Conservation (phyloP, 2,797 vertebrate genomes). For the Acestrorhynchus altus region DNA sequence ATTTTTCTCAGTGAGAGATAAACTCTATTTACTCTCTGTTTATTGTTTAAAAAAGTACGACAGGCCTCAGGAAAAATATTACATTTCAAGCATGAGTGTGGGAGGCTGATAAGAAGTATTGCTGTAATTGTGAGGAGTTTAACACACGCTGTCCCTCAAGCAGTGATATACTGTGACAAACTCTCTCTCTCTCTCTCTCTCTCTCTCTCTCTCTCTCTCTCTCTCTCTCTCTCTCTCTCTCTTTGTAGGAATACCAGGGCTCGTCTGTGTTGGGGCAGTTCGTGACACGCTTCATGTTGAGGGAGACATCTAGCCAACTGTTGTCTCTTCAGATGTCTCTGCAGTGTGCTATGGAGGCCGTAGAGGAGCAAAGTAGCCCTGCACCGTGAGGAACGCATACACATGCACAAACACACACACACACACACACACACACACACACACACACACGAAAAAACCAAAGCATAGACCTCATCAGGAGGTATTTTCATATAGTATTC, state of each 20-base stretch:
- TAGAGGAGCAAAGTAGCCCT: constrained; percentile 88
- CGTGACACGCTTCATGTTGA: constrained; percentile 91
- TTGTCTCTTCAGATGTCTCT: constrained; percentile 91
- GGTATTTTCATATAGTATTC: too few relatives aligned
- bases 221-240: background rate
- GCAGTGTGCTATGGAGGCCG: constrained; percentile 92
- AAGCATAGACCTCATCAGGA: too few relatives aligned
- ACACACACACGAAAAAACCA: constrained; percentile 29
- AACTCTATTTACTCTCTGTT: too few relatives aligned
- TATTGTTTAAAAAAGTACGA: too few relatives aligned
- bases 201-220: constrained; percentile 15
- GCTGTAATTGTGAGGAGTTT: too few relatives aligned
- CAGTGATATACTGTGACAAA: too few relatives aligned
- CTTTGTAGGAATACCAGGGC: constrained; percentile 86
- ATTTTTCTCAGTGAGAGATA: too few relatives aligned
- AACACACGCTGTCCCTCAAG: too few relatives aligned
- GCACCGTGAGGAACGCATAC: constrained; percentile 76
- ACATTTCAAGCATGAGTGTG: too few relatives aligned
- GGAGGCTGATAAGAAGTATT: too few relatives aligned
- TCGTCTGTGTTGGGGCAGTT: constrained; percentile 92
- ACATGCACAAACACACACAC: constrained; percentile 12
- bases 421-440: constrained; percentile 27
- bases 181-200: constrained; percentile 15
- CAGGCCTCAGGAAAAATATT: too few relatives aligned
- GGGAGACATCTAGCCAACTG: constrained; percentile 90